These are phyloP conservation scores for Cantharis nigra DNA, from an alignment of 2,888 invertebrate species.

Conservation along the genomic window DNA sequence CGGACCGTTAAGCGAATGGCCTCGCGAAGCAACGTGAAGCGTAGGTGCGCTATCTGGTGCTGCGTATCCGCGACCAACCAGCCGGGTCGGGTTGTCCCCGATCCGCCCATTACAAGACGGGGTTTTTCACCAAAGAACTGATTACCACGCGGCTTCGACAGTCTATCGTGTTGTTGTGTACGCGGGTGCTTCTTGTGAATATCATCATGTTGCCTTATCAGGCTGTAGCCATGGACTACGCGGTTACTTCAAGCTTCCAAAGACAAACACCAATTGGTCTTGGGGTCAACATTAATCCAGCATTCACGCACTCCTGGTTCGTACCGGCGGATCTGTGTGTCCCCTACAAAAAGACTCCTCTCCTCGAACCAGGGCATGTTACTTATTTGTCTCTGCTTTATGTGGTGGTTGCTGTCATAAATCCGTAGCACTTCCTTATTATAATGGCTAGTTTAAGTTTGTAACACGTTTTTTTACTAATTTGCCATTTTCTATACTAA, in stretches of 20 bases:
- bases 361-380: conserved; percentile 92
- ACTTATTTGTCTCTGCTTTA: conserved; percentile 57
- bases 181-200: conserved; percentile 35
- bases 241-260: conserved; percentile 58
- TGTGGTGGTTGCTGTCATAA: conserved; percentile 25
- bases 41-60: conserved; percentile 45
- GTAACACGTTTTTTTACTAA: not conserved
- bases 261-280: conserved; percentile 54
- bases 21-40: conserved; percentile 45
- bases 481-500: not conserved
- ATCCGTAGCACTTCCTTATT: conserved; percentile 22
- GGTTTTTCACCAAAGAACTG: conserved; percentile 22
- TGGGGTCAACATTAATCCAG: conserved; percentile 69
- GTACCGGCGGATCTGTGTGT: conserved; percentile 92
- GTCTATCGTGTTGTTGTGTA: conserved; percentile 35
- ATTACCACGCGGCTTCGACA: conserved; percentile 28
- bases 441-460: conserved; percentile 13
- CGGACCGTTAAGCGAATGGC: conserved; percentile 50
- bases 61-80: conserved; percentile 55
- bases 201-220: conserved; percentile 80
- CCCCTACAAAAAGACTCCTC: conserved; percentile 80
- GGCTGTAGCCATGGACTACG: conserved; percentile 87
- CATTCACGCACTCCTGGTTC: conserved; percentile 95
- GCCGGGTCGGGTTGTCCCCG: conserved; percentile 43
- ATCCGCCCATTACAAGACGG: conserved; percentile 46